Conservation (phyloP, 2,113 vertebrate species). For the Lophotis ruficrista region DNA sequence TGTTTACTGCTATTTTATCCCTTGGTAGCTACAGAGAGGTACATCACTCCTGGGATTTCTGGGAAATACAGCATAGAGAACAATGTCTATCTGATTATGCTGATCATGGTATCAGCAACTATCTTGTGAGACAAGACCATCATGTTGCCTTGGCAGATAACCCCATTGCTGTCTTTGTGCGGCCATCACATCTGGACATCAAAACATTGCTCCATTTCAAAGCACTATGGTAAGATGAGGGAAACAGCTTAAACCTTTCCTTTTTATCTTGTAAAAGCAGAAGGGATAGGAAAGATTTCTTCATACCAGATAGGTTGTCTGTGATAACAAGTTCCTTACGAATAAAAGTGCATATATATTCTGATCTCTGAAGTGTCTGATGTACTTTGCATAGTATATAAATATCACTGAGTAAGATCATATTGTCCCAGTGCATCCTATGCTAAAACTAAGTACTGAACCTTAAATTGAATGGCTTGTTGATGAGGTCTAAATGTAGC, state of each 20-base stretch:
- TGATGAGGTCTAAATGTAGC: conserved; percentile 36
- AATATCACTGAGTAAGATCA: background rate
- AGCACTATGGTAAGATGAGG: background rate
- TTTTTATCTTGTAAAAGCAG: background rate
- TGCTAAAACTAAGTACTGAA: background rate
- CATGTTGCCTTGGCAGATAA: background rate
- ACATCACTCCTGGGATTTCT: background rate
- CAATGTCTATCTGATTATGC: background rate
- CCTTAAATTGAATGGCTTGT: background rate
- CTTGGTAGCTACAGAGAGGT: background rate
- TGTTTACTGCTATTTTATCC: background rate
- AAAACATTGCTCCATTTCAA: background rate
- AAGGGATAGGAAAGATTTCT: background rate
- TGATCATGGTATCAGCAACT: background rate
- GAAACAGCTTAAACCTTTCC: background rate
- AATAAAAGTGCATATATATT: background rate
- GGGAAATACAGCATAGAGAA: background rate
- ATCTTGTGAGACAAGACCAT: background rate
- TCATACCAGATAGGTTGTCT: background rate
- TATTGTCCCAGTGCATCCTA: background rate
- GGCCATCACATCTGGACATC: background rate
- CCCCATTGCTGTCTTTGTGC: background rate
- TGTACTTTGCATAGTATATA: background rate
- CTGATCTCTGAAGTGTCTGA: background rate
- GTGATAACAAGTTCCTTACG: background rate